These are phyloP conservation scores for Petrolisthes cinctipes DNA, from an alignment of 2,888 invertebrate species.

Conservation along the genomic window DNA sequence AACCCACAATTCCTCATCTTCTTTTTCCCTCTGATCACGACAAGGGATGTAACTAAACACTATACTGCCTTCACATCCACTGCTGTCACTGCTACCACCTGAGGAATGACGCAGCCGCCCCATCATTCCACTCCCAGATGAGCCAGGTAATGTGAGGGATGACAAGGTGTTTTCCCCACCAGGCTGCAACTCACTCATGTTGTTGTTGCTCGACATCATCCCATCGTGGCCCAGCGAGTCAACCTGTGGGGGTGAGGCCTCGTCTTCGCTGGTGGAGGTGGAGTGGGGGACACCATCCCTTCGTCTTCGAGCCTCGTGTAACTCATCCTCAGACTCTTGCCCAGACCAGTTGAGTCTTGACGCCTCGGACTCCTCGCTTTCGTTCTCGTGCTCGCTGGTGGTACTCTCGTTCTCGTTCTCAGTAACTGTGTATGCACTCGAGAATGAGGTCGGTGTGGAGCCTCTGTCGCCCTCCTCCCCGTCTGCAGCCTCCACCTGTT, in stretches of 20 bases:
- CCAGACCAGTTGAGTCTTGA: slow-evolving; percentile 40
- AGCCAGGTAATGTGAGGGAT: background rate
- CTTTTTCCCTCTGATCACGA: slow-evolving; percentile 53
- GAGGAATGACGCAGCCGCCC: slow-evolving; percentile 19
- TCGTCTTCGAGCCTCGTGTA: background rate
- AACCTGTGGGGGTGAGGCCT: background rate
- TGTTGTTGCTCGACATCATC: background rate
- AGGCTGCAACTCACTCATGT: no score
- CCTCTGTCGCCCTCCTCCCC: slow-evolving; percentile 25
- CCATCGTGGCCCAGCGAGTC: background rate
- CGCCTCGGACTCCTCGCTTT: slow-evolving; percentile 34
- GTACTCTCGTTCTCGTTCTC: slow-evolving; percentile 48
- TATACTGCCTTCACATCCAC: slow-evolving; percentile 25
- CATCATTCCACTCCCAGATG: background rate
- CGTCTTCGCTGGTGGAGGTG: background rate
- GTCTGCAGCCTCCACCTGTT: background rate
- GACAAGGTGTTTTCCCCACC: background rate
- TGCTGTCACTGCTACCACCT: slow-evolving; percentile 1
- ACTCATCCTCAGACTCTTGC: slow-evolving; percentile 34
- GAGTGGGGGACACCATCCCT: background rate
- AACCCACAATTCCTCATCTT: slow-evolving; percentile 63
- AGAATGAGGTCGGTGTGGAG: slow-evolving; percentile 55
- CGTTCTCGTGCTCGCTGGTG: background rate
- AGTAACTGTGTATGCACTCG: slow-evolving; percentile 61
- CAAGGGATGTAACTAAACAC: slow-evolving; percentile 46